These are phyloP conservation scores for Hirudinaria manillensis DNA, from an alignment of 2,888 invertebrate genomes.

Conservation along the genomic window DNA sequence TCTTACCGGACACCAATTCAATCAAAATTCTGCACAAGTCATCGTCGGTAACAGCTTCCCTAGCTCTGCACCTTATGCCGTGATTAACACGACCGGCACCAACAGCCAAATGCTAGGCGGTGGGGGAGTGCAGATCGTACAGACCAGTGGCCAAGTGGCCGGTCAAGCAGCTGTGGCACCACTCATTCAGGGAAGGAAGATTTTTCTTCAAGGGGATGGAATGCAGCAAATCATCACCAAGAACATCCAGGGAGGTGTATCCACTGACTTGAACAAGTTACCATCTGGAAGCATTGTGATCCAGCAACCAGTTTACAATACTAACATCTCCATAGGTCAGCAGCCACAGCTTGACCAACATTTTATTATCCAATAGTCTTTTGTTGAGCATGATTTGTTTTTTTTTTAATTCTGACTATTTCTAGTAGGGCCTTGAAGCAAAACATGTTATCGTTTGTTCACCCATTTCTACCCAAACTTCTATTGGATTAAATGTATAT, in stretches of 20 bases:
- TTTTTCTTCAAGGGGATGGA: background rate
- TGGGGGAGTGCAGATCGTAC: background rate
- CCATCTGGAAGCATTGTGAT: background rate
- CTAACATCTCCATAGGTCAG: background rate
- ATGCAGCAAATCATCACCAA: background rate
- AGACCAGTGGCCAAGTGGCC: background rate
- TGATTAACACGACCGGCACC: background rate
- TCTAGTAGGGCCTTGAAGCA: slow-evolving; percentile 28
- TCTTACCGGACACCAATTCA: background rate
- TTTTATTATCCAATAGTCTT: background rate
- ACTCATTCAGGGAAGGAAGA: background rate
- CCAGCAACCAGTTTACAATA: background rate
- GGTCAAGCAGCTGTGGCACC: background rate
- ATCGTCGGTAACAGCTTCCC: background rate
- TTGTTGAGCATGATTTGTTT: too few species aligned
- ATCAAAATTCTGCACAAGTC: background rate
- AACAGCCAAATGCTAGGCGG: background rate
- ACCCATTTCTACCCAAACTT: too few species aligned
- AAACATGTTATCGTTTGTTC: too few species aligned
- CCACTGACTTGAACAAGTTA: background rate
- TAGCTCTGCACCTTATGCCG: background rate
- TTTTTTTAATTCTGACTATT: slow-evolving; percentile 42
- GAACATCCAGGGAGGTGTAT: background rate
- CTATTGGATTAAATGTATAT: too few species aligned
- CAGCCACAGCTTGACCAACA: background rate